Percentiles rank a stretch among this genome's conserved stretches.
Evolutionary conservation across 2,797 vertebrate species (phyloP).

Genomic region (Anguilla anguilla): DNA sequence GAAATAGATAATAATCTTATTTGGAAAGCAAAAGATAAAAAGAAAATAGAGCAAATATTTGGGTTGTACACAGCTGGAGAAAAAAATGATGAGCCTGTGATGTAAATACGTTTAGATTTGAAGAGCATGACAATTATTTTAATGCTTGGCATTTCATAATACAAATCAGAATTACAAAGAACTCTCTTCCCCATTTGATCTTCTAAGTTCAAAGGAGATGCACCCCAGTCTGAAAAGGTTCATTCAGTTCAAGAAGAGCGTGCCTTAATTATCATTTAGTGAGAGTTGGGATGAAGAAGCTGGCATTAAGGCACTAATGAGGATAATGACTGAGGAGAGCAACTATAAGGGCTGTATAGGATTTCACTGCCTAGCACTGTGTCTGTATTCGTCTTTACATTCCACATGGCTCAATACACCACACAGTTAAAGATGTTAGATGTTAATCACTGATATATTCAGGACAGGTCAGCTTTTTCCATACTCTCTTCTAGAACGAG

Average conservation of each 20-base stretch:
- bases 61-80: not conserved
- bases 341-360: constrained; percentile 3
- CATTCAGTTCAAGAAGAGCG: not conserved
- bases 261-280: constrained; percentile 7
- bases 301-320: constrained; percentile 12
- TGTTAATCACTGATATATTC: constrained; percentile 22
- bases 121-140: not conserved
- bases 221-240: not conserved
- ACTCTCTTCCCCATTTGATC: not conserved
- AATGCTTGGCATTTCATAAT: not conserved
- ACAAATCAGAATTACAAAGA: not conserved
- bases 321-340: not conserved
- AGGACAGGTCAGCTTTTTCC: constrained; percentile 27
- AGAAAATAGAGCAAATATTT: not conserved
- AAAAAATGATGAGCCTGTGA: not conserved
- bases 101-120: not conserved
- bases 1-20: not conserved
- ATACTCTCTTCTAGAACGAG: not conserved
- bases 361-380: constrained; percentile 8
- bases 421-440: constrained; percentile 1
- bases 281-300: not conserved
- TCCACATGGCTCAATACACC: not conserved
- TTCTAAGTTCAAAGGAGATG: not conserved
- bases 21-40: not conserved
- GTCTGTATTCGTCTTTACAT: constrained; percentile 8